Conservation (phyloP, 1,140 invertebrate species). For the Heliconius himera region DNA sequence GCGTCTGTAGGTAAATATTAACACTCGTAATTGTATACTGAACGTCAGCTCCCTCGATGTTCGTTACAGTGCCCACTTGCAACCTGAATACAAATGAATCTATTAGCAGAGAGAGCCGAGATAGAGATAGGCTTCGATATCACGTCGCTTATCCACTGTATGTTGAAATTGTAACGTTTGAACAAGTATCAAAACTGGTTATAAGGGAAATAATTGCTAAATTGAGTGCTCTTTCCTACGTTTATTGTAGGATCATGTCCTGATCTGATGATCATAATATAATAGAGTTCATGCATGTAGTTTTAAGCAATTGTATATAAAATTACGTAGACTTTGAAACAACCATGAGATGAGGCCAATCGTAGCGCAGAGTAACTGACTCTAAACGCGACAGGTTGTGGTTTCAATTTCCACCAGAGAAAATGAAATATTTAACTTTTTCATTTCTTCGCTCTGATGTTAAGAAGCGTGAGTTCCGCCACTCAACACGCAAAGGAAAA, state of each 20-base stretch:
- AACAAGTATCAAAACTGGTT: constrained; percentile 41
- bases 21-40: constrained; percentile 76
- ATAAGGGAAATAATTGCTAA: constrained; percentile 20
- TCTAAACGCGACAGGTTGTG: too few relatives aligned
- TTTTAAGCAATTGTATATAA: background rate
- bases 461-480: too few relatives aligned
- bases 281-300: background rate
- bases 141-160: constrained; percentile 55
- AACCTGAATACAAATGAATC: constrained; percentile 79
- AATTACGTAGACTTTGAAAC: background rate
- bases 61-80: constrained; percentile 74
- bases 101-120: constrained; percentile 72
- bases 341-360: too few relatives aligned
- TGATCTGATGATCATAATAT: too few relatives aligned
- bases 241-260: background rate
- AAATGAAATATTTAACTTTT: too few relatives aligned
- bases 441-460: too few relatives aligned
- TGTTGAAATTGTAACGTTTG: constrained; percentile 43
- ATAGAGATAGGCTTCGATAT: constrained; percentile 66
- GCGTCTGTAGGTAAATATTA: constrained; percentile 79
- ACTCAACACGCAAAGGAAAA: too few relatives aligned
- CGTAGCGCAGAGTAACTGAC: too few relatives aligned
- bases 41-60: constrained; percentile 72
- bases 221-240: background rate
- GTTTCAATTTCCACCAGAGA: too few relatives aligned